Conservation (phyloP, 2,888 invertebrate genomes). For the Oegoconia quadripuncta region DNA sequence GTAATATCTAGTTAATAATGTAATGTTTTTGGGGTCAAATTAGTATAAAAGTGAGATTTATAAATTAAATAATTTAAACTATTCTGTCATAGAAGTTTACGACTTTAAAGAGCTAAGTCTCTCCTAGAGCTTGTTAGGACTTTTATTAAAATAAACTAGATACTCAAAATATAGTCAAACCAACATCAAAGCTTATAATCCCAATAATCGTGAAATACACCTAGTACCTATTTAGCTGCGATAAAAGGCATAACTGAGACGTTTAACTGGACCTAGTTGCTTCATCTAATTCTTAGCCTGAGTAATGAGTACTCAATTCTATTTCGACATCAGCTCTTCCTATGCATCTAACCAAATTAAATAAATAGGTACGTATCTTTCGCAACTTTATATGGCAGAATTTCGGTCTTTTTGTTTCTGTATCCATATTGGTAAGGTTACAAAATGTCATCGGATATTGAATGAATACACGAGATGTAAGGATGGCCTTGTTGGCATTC, state of each 20-base stretch:
- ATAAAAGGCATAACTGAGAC: slow-evolving; percentile 18
- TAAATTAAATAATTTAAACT: no score
- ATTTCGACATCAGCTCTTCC: slow-evolving; percentile 49
- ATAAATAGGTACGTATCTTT: slow-evolving; percentile 40
- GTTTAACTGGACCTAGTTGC: slow-evolving; percentile 33
- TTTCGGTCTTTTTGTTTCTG: slow-evolving; percentile 15
- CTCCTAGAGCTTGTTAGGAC: not conserved
- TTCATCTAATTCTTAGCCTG: slow-evolving; percentile 42
- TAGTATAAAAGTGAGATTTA: no score
- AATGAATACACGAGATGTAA: slow-evolving; percentile 22
- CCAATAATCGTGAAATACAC: slow-evolving; percentile 7
- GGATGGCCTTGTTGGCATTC: slow-evolving; percentile 38
- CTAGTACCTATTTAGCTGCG: slow-evolving; percentile 9
- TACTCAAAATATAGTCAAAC: no score
- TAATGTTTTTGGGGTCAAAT: no score
- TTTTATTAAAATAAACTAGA: no score
- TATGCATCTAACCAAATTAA: slow-evolving; percentile 29
- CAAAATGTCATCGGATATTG: slow-evolving; percentile 33
- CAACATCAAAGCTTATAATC: no score
- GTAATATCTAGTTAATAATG: no score
- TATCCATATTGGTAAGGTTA: slow-evolving; percentile 11
- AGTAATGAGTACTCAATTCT: slow-evolving; percentile 39
- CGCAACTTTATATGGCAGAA: slow-evolving; percentile 25
- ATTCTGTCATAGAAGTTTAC: no score
- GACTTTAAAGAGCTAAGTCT: not conserved